These are phyloP conservation scores for Papilio elwesi DNA, from an alignment of 2,888 invertebrate species.

Conservation along the genomic window DNA sequence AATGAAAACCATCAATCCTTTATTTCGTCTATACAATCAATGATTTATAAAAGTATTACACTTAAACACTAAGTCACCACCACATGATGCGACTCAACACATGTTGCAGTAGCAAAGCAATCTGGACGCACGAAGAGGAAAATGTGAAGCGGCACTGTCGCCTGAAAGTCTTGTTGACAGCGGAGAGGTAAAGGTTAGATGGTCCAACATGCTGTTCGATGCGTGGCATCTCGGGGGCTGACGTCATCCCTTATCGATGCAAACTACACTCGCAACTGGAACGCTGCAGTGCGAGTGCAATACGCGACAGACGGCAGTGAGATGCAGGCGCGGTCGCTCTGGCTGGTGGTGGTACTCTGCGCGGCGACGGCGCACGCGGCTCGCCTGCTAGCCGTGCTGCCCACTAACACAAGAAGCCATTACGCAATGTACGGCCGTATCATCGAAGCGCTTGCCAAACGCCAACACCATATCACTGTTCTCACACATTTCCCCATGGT, in stretches of 20 bases:
- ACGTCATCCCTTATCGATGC: slow-evolving; percentile 57
- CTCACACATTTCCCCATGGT: slow-evolving; percentile 80
- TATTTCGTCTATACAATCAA: no score
- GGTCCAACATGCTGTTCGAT: background rate
- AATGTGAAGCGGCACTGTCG: slow-evolving; percentile 2
- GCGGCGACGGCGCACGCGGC: slow-evolving; percentile 64
- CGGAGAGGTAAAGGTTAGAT: slow-evolving; percentile 24
- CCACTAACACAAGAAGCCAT: slow-evolving; percentile 82
- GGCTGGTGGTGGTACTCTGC: slow-evolving; percentile 59
- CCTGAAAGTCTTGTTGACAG: slow-evolving; percentile 21
- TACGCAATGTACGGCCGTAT: slow-evolving; percentile 81
- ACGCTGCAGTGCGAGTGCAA: slow-evolving; percentile 51
- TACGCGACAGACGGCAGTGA: slow-evolving; percentile 64
- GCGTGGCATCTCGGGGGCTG: slow-evolving; percentile 44
- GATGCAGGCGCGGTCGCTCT: slow-evolving; percentile 73
- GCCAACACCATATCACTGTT: slow-evolving; percentile 75
- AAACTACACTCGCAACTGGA: slow-evolving; percentile 43
- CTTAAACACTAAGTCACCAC: background rate
- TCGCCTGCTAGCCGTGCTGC: slow-evolving; percentile 75
- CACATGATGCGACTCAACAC: background rate
- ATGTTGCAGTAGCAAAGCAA: background rate
- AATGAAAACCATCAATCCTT: background rate
- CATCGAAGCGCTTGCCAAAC: slow-evolving; percentile 71
- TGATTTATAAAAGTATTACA: background rate
- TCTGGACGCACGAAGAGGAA: background rate